A percentile compares a stretch with the other conserved stretches of the same genome.
These are phyloP conservation scores for Zoanthus solanderi DNA, from an alignment of 92 coral and sea anemone genomes.

Conservation along the genomic window DNA sequence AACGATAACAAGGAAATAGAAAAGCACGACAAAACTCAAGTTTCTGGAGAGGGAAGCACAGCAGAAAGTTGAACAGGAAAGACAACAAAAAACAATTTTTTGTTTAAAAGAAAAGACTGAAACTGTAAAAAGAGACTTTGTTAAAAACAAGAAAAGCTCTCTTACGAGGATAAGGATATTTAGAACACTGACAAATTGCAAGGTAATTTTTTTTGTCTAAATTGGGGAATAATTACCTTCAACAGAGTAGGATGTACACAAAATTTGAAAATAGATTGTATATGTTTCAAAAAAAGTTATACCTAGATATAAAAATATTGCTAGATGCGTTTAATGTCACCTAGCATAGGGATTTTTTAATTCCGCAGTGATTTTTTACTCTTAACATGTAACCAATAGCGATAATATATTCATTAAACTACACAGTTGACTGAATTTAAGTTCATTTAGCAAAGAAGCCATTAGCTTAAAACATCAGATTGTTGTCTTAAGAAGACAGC, in stretches of 20 bases:
- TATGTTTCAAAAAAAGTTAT: not conserved
- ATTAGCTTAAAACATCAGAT: constrained; percentile 36
- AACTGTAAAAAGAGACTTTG: constrained; percentile 5
- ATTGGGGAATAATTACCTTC: constrained; percentile 34
- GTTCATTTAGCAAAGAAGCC: constrained; percentile 49
- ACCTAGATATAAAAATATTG: not conserved
- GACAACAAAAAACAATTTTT: not conserved
- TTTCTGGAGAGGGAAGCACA: constrained; percentile 13
- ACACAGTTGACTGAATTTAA: constrained; percentile 34
- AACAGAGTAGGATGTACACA: constrained; percentile 33
- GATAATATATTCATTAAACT: constrained; percentile 24
- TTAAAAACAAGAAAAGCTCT: not conserved
- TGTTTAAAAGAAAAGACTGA: constrained; percentile 10
- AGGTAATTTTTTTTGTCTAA: constrained; percentile 35
- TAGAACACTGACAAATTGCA: constrained; percentile 4
- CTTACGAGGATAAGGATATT: not conserved
- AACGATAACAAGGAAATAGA: constrained; percentile 22
- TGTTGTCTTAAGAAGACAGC: constrained; percentile 42
- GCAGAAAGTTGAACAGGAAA: not conserved
- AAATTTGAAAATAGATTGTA: constrained; percentile 1
- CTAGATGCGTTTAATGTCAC: not conserved
- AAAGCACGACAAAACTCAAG: constrained; percentile 14
- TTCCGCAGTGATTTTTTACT: not conserved
- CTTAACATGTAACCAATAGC: constrained; percentile 6
- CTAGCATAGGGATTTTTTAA: not conserved